These are phyloP conservation scores for Ostrea denselamellosa DNA, from an alignment of 1,140 invertebrate genomes.

Conservation along the genomic window DNA sequence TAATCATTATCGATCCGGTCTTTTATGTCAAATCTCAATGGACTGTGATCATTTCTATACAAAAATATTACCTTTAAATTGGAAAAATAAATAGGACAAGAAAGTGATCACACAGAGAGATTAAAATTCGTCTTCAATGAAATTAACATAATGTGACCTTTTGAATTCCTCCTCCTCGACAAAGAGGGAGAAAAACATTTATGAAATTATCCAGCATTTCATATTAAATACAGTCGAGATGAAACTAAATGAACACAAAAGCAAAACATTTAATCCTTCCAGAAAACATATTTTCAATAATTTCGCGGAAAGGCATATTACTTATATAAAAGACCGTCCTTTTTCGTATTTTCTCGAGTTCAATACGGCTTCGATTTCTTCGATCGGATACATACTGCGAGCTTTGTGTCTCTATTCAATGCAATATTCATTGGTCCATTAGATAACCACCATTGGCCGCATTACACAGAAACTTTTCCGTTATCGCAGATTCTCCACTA, in stretches of 20 bases:
- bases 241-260: background rate
- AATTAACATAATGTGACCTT: background rate
- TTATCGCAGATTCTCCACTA: background rate
- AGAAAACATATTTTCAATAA: background rate
- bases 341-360: background rate
- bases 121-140: background rate
- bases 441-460: slow-evolving; percentile 5
- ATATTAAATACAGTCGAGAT: background rate
- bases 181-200: background rate
- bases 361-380: background rate
- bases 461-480: background rate
- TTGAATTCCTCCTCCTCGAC: background rate
- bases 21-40: background rate
- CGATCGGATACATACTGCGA: background rate
- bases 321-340: background rate
- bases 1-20: slow-evolving; percentile 4
- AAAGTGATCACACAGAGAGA: background rate
- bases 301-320: background rate
- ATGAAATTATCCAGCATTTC: background rate
- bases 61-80: slow-evolving; percentile 25
- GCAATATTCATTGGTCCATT: background rate
- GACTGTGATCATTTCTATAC: background rate
- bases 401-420: background rate
- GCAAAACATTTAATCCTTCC: background rate
- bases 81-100: slow-evolving; percentile 19